phyloP scores from a whole-genome alignment of 2,888 invertebrate species.

The Patella depressa region DNA sequence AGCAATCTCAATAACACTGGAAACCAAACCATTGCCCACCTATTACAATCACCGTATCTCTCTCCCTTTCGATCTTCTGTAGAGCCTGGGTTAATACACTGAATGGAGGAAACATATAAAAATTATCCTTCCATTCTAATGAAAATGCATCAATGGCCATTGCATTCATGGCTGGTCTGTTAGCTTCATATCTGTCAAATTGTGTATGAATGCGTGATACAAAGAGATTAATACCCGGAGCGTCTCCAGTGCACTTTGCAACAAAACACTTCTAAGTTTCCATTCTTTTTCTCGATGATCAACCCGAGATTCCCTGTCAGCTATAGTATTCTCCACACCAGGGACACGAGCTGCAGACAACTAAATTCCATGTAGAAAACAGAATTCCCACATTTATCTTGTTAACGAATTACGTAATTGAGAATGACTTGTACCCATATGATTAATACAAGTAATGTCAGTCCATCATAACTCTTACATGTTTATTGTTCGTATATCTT shows the following conservation, averaged over 20 bases:
- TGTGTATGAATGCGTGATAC: constrained; percentile 27
- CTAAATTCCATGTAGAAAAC: constrained; percentile 22
- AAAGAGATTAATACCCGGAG: constrained; percentile 27
- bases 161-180: constrained; percentile 5
- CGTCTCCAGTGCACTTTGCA: constrained; percentile 9
- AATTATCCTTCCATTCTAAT: too few species aligned
- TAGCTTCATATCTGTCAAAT: constrained; percentile 20
- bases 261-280: constrained; percentile 18
- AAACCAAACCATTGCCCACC: constrained; percentile 26
- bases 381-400: constrained; percentile 20
- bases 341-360: constrained; percentile 23
- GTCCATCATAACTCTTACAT: too few species aligned
- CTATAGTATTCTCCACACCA: constrained; percentile 21
- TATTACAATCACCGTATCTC: not conserved
- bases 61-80: too few species aligned
- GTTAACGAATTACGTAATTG: constrained; percentile 12
- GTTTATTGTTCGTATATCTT: too few species aligned
- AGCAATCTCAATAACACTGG: not conserved
- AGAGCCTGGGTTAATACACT: too few species aligned
- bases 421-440: constrained; percentile 18
- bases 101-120: too few species aligned
- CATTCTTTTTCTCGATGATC: constrained; percentile 23
- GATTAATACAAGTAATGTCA: too few species aligned
- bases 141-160: too few species aligned
- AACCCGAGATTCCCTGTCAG: constrained; percentile 18